Base-by-base conservation (phyloP, 1,140 invertebrate genomes). In the Ooceraea biroi region DNA sequence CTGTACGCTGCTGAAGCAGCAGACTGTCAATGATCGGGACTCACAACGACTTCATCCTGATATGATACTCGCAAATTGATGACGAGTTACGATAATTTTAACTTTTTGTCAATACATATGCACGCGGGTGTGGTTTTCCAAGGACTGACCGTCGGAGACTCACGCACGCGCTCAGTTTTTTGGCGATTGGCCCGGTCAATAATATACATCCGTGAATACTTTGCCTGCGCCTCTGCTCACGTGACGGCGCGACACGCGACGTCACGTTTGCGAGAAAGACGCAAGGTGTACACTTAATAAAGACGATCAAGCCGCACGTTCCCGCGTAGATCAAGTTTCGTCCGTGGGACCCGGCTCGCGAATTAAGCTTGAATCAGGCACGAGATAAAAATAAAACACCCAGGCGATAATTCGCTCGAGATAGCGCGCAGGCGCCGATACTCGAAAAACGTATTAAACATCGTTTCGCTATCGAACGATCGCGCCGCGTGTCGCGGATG, bases 181-280 rank as follows among this genome's bases (percentile, higher is more conserved):
- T 88, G 86, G 84, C 87, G 77, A 89, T 88, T 76, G 60, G 83
- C 87, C 83, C 61, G 85, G 60, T 78, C 76, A 73, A 77, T 55
- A 73, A 85, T 85, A 80, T 58, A 85, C 48, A 77, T 72, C 48
- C 52, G 60, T 41, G 66, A 73, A 50, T 66, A 77, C 83, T 71
- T 80, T 65, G 71, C 85, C 57, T 80, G 80, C 65, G 69, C 46
- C 57, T 73, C 61, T 68, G 25, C 22, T 60, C 82, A 25, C 36
- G 82, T 73, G 86, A 78, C 86, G 68, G 11, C 25, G 17, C 52
- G 66, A 22, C 80, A 50, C 52, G 77, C 66, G 86, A 87, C 71
- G 82, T 86, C 73, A 85, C 60, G 27, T n/a, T 52, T 5, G 8
- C 41, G 61, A 41, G n/a, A 66, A 25, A 80, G 50, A 30, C 22